A percentile compares a stretch with the other conserved stretches of the same genome.
Evolutionary conservation across 2,797 vertebrate species (phyloP).

Genomic region (Paguma larvata): DNA sequence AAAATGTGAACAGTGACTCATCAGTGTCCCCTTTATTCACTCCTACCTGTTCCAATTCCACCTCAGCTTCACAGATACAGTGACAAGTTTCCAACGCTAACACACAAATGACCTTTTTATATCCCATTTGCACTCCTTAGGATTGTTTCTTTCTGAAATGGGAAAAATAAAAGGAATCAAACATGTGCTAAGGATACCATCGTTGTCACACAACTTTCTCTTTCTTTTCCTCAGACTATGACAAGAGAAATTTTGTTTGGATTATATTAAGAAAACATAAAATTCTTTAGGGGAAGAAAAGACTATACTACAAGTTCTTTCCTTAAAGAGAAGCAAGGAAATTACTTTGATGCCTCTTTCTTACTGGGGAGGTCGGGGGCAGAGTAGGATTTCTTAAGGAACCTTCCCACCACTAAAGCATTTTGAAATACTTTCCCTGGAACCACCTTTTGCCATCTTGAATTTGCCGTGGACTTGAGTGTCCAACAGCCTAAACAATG

Average conservation of each 20-base stretch:
- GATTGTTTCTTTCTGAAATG: slow-evolving; percentile 9
- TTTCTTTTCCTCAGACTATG: slow-evolving; percentile 7
- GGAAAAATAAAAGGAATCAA: background rate
- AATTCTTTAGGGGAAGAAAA: slow-evolving; percentile 61
- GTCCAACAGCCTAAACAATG: slow-evolving; percentile 46
- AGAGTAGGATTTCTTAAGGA: background rate
- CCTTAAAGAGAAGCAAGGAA: background rate
- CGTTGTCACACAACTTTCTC: background rate
- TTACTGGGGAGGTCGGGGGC: background rate
- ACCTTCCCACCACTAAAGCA: background rate
- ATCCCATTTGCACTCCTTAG: background rate
- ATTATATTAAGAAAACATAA: slow-evolving; percentile 26
- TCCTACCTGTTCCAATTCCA: background rate
- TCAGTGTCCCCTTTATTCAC: background rate
- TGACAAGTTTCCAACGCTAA: background rate
- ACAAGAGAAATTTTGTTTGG: slow-evolving; percentile 50
- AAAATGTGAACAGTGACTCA: background rate
- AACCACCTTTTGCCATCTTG: slow-evolving; percentile 40
- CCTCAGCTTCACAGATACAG: background rate
- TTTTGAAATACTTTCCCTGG: slow-evolving; percentile 49
- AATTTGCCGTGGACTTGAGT: slow-evolving; percentile 54
- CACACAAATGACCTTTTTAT: background rate
- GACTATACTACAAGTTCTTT: background rate
- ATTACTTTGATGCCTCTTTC: slow-evolving; percentile 3
- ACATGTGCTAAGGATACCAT: background rate